Percentiles rank a stretch among this genome's conserved stretches.
Conservation (phyloP, 2,888 invertebrate species). For the Drosophila gaucha region DNA sequence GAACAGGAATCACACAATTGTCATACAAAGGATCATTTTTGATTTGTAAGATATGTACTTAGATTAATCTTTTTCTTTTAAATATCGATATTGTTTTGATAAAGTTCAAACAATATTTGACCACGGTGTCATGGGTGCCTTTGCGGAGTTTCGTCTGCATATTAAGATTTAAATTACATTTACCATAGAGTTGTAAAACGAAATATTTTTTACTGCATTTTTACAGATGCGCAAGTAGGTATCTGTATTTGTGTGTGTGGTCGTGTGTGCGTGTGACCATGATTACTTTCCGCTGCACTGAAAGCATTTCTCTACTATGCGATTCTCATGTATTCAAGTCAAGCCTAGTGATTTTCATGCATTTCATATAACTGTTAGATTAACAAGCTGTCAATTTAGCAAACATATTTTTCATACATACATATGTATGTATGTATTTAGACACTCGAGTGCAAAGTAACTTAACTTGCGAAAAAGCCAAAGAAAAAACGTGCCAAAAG, state of each 20-base stretch:
- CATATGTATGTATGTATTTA: neutral
- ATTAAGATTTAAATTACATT: neutral
- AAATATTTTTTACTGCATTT: neutral
- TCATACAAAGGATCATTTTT: neutral
- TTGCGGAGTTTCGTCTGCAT: neutral
- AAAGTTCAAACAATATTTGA: neutral
- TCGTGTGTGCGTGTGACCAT: too few species aligned
- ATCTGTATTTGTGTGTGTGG: neutral
- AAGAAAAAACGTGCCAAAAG: too few species aligned
- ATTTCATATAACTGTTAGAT: neutral
- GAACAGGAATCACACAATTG: neutral
- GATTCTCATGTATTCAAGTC: too few species aligned
- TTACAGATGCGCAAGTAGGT: neutral
- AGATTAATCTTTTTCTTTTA: neutral
- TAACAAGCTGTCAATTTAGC: neutral
- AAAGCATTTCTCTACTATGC: too few species aligned
- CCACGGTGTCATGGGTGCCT: conserved; percentile 4
- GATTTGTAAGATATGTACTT: too few species aligned
- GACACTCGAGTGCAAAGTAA: neutral
- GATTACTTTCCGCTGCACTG: too few species aligned
- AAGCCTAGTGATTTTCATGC: too few species aligned
- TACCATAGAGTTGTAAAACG: neutral
- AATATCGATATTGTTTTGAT: too few species aligned
- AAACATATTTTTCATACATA: neutral
- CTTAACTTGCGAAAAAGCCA: too few species aligned